Evolutionary conservation across 1,140 invertebrate species (phyloP).

Genomic region (Dreissena rostriformis): DNA sequence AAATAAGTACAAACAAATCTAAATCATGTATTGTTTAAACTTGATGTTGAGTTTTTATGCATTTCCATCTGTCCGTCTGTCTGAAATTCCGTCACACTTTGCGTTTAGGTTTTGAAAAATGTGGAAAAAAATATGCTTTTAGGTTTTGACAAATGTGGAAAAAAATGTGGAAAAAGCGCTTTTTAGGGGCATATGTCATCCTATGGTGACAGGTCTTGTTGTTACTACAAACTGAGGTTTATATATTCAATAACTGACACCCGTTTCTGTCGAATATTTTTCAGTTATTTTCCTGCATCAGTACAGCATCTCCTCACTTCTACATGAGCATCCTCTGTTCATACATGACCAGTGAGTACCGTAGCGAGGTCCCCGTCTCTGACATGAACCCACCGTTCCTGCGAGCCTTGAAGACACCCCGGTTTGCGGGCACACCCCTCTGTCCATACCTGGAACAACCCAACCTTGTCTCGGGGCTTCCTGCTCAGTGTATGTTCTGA

Average conservation of each 20-base stretch:
- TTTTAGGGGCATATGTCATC: not conserved
- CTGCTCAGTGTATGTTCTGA: constrained; percentile 74
- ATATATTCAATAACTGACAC: not conserved
- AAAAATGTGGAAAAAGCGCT: not conserved
- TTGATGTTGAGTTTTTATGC: not conserved
- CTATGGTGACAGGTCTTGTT: no score
- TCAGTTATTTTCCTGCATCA: constrained; percentile 69
- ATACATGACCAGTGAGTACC: constrained; percentile 67
- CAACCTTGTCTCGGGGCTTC: constrained; percentile 75
- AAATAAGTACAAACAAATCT: no score
- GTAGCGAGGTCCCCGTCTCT: constrained; percentile 70
- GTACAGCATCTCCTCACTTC: constrained; percentile 36
- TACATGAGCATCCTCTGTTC: constrained; percentile 70
- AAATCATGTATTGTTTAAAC: not conserved
- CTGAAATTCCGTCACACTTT: not conserved
- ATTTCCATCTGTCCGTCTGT: not conserved
- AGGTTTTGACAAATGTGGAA: not conserved
- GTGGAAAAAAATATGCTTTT: no score
- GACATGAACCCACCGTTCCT: constrained; percentile 76
- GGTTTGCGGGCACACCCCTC: constrained; percentile 62
- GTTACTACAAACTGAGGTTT: no score
- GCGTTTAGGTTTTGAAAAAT: no score
- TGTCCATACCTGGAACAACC: constrained; percentile 77
- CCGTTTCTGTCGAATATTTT: constrained; percentile 37
- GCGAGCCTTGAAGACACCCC: constrained; percentile 70